Base-by-base conservation (phyloP, 1,140 invertebrate species). In the Leptinotarsa defecta region DNA sequence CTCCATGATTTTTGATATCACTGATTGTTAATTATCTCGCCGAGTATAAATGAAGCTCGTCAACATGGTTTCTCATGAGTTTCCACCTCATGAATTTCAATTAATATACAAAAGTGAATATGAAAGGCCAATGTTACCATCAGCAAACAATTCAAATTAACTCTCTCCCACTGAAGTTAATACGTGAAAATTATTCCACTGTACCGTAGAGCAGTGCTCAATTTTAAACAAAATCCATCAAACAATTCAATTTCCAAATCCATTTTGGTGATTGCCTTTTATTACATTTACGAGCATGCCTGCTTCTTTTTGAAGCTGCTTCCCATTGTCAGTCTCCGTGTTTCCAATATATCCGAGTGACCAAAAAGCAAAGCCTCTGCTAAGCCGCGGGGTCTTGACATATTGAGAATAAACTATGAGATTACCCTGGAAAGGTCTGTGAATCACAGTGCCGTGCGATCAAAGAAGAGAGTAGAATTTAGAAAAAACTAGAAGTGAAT, bases 361-460 rank as follows among this genome's bases (percentile, higher is more conserved):
- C 76, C 72, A 65, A 27, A 74, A 68, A 71, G 64, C 64, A 65
- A 65, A 65, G 64, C 64, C 65, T 62, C 24, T 57, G 63, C 64
- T 57, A 72, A 43, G 62, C 63, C 70, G 17, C 68, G 48, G 52
- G 74, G 63, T 71, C 48, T 34, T 76, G 74, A 73, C 74, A 76
- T 72, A 76, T 76, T 73, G 70, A 76, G 74, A 76, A 72, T 76
- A 76, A 76, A 76, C 74, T 73, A 76, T 76, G 62, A 73, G 74
- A 76, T 76, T 76, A 71, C 34, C 63, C 71, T 72, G 52, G 17
- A 57, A 57, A 57, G 5, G 15, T 57, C n/a, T 57, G 52, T 15
- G 52, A 4, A 8, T 57, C 4, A 57, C 52, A 57, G 52, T 57
- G 6, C 0, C 52, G 52, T 57, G 34, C 34, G 34, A 11, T 43